Evolutionary conservation across 2,113 vertebrate genomes (phyloP).

Genomic region (Choloepus hoffmanni): DNA sequence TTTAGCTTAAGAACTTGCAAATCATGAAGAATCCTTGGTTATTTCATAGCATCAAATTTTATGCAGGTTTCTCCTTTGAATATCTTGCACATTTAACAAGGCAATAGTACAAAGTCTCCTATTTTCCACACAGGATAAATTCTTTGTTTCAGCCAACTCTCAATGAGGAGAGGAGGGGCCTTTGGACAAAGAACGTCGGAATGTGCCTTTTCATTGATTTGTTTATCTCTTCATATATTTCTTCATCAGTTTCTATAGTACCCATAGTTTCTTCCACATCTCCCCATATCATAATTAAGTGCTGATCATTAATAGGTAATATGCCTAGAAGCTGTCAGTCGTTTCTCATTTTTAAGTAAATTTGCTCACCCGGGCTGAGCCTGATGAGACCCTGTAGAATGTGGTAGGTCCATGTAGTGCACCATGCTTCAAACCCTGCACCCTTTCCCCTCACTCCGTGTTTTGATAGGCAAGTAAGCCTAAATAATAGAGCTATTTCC

Average conservation of each 20-base stretch:
- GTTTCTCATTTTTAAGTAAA: no score
- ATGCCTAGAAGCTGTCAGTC: no score
- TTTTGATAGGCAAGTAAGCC: not conserved
- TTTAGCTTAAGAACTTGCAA: not conserved
- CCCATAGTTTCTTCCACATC: no score
- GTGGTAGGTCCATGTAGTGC: no score
- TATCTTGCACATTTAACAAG: conserved; percentile 1
- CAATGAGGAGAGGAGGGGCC: conserved; percentile 89
- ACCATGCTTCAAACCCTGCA: no score
- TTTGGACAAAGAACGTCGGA: conserved; percentile 98
- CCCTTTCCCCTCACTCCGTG: not conserved
- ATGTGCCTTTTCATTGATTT: conserved; percentile 97
- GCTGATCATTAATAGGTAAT: no score
- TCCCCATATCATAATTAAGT: no score
- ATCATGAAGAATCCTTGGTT: not conserved
- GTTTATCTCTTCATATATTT: no score
- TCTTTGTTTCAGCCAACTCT: conserved; percentile 92
- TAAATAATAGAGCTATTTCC: not conserved
- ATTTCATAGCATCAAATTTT: conserved; percentile 12
- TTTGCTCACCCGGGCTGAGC: no score
- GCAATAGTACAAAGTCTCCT: conserved; percentile 66
- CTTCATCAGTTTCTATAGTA: no score
- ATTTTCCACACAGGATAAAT: conserved; percentile 58
- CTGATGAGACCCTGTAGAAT: no score
- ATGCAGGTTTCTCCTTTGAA: not conserved